phyloP scores from a whole-genome alignment of 2,797 vertebrate genomes.

The Chelidonichthys spinosus region DNA sequence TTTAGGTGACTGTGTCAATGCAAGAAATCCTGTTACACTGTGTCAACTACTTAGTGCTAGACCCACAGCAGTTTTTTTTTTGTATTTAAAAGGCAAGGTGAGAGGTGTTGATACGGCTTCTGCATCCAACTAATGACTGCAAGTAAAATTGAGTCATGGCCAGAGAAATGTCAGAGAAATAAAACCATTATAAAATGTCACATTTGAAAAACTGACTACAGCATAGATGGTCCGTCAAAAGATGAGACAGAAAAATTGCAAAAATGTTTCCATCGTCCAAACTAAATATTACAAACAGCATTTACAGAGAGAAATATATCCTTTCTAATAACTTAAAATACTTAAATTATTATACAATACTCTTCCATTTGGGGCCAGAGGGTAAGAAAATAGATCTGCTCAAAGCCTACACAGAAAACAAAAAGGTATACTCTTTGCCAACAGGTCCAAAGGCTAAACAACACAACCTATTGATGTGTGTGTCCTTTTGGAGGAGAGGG shows the following conservation, averaged over 20 bases:
- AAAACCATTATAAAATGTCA: slow-evolving; percentile 71
- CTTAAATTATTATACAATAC: slow-evolving; percentile 85
- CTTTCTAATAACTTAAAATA: slow-evolving; percentile 87
- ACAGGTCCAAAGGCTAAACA: slow-evolving; percentile 57
- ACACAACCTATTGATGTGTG: slow-evolving; percentile 48
- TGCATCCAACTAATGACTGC: slow-evolving; percentile 57
- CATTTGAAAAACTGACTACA: slow-evolving; percentile 75
- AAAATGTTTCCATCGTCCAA: slow-evolving; percentile 58
- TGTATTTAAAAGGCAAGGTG: slow-evolving; percentile 70
- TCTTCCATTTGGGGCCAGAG: slow-evolving; percentile 55
- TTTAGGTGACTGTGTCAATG: slow-evolving; percentile 22
- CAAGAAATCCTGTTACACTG: slow-evolving; percentile 27
- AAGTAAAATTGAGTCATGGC: slow-evolving; percentile 61
- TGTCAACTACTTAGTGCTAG: slow-evolving; percentile 46
- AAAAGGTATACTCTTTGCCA: slow-evolving; percentile 47
- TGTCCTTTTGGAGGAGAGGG: slow-evolving; percentile 49
- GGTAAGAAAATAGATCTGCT: slow-evolving; percentile 70
- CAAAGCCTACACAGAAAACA: slow-evolving; percentile 35
- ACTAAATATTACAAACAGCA: slow-evolving; percentile 77
- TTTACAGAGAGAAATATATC: slow-evolving; percentile 74
- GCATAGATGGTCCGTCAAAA: slow-evolving; percentile 72
- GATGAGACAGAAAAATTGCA: slow-evolving; percentile 59
- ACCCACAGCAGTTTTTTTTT: slow-evolving; percentile 59
- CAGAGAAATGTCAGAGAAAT: slow-evolving; percentile 60
- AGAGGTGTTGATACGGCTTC: slow-evolving; percentile 56